phyloP scores from a whole-genome alignment of 2,113 vertebrate species.

The Tragulus kanchil region DNA sequence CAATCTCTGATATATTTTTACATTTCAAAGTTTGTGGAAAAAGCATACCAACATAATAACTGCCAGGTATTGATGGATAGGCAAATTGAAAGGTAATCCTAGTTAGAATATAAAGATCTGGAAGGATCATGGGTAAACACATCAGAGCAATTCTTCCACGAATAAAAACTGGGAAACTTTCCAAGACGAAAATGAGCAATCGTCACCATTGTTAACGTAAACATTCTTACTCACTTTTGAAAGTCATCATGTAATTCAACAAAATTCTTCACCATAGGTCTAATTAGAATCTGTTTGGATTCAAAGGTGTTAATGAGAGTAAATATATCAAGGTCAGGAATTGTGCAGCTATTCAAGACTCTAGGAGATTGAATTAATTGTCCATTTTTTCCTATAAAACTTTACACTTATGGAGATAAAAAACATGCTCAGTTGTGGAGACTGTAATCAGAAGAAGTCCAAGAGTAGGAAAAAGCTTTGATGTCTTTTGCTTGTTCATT shows the following conservation, averaged over 20 bases:
- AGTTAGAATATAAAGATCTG: neutral
- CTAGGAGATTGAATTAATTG: neutral
- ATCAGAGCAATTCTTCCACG: neutral
- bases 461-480: neutral
- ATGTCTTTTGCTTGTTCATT: conserved; percentile 4
- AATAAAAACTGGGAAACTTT: conserved; percentile 34
- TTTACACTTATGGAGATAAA: neutral
- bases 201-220: neutral
- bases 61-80: neutral
- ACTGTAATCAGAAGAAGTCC: neutral
- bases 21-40: neutral
- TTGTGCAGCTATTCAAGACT: neutral
- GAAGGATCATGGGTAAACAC: neutral
- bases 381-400: neutral
- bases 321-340: neutral
- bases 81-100: neutral
- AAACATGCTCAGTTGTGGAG: neutral
- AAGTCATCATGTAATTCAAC: conserved; percentile 28
- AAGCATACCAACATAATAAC: neutral
- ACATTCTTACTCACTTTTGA: neutral
- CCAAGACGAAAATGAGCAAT: neutral
- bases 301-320: conserved; percentile 9
- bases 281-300: conserved; percentile 43
- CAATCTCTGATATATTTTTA: conserved; percentile 2
- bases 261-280: conserved; percentile 1